Conservation (phyloP, 2,113 vertebrate genomes). For the Notarius quadriscutis region DNA sequence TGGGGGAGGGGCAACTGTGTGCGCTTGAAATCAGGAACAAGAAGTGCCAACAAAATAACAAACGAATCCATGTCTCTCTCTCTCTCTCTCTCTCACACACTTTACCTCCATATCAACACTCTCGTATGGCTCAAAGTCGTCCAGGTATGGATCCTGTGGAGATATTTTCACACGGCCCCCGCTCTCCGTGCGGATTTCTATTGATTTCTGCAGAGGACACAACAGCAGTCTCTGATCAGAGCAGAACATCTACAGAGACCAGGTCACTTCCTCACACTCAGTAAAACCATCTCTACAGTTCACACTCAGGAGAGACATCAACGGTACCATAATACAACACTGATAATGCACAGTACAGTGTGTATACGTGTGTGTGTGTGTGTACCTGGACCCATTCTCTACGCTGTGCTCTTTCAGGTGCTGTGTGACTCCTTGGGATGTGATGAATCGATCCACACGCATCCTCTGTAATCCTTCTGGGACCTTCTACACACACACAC, state of each 20-base stretch:
- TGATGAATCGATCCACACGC: slow-evolving; percentile 41
- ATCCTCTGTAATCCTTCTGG: slow-evolving; percentile 60
- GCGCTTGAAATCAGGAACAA: too few species aligned
- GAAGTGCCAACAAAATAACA: slow-evolving; percentile 21
- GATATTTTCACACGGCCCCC: slow-evolving; percentile 74
- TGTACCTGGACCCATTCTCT: slow-evolving; percentile 89
- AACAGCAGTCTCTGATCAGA: not conserved
- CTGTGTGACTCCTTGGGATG: slow-evolving; percentile 71
- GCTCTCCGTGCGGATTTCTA: slow-evolving; percentile 84
- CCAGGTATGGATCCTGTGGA: slow-evolving; percentile 76
- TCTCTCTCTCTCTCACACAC: not conserved
- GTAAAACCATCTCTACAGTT: not conserved
- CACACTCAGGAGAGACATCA: not conserved
- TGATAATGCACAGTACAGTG: not conserved
- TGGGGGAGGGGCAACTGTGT: too few species aligned
- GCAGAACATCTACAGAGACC: not conserved
- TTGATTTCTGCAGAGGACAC: slow-evolving; percentile 73
- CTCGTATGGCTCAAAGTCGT: slow-evolving; percentile 81
- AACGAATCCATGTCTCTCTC: not conserved
- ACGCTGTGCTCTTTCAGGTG: slow-evolving; percentile 81
- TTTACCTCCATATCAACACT: slow-evolving; percentile 73
- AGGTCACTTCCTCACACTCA: not conserved
- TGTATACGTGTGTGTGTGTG: not conserved
- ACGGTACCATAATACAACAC: not conserved
- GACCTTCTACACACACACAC: slow-evolving; percentile 62